Evolutionary conservation across 2,888 invertebrate genomes (phyloP).

Genomic region (Nemotelus nigrinus): DNA sequence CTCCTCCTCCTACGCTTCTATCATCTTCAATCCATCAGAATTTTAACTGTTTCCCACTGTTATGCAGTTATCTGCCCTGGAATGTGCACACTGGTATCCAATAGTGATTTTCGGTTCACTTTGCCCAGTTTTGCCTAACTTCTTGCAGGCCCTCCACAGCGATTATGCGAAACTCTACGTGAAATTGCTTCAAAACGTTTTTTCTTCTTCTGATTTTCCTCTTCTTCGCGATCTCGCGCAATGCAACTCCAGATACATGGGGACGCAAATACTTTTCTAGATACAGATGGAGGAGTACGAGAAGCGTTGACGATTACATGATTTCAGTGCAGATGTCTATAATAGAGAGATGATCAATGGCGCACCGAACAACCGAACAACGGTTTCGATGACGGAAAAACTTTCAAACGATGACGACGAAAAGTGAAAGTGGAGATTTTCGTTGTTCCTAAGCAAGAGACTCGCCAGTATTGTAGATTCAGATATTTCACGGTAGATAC

Average conservation of each 20-base stretch:
- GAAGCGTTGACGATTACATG: too few relatives aligned
- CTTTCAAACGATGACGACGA: constrained; percentile 32
- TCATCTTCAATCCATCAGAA: neutral
- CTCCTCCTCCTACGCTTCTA: neutral
- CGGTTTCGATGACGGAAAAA: constrained; percentile 19
- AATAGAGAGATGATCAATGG: neutral
- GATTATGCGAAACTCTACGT: neutral
- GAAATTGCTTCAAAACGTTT: neutral
- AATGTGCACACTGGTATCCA: neutral
- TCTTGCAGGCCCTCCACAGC: neutral
- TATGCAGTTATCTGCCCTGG: neutral
- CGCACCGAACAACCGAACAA: neutral
- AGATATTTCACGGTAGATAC: too few relatives aligned
- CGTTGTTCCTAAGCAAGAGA: neutral
- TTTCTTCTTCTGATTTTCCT: neutral
- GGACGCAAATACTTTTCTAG: too few relatives aligned
- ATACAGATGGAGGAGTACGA: too few relatives aligned
- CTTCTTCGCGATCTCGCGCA: neutral
- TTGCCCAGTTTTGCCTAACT: neutral
- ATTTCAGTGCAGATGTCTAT: too few relatives aligned
- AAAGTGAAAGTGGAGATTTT: constrained; percentile 35
- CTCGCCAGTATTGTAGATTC: too few relatives aligned
- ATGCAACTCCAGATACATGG: too few relatives aligned
- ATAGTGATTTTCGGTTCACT: neutral
- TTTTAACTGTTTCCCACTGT: neutral